Evolutionary conservation across 1,140 invertebrate species (phyloP), one percentile per base, ranked within the genome.

Genomic region (Diabrotica undecimpunctata): DNA sequence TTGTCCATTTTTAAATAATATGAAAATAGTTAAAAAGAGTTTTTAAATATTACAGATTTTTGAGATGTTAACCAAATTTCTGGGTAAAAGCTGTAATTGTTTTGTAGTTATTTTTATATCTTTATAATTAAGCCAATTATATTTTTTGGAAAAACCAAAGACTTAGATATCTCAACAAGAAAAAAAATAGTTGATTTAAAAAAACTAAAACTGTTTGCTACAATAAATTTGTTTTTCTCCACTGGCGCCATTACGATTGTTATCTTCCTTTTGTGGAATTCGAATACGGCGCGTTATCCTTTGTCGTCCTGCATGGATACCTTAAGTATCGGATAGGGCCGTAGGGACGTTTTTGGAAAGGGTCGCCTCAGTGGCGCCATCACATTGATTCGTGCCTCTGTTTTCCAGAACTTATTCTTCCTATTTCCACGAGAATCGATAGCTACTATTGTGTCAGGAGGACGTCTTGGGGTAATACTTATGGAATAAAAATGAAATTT

Each of bases 381-480:
- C 41, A 6, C 41, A 46, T 46, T 46, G 41, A 46, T 46, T 46
- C 41, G 41, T 46, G 41, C 41, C 41, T 46, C 41, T 46, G 41
- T 46, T 46, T 46, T 46, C n/a, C 41, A 46, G n/a, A 46, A 46
- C 41, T 46, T 46, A 46, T 46, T 46, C 41, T 46, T 46, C 41
- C 41, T 46, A 46, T n/a, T 46, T n/a, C 5, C n/a, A 10, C 2
- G 41, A 46, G n/a, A 46, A 46, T 46, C 41, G n/a, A 46, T 46
- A n/a, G n/a, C n/a, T 46, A n/a, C 41, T n/a, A 10, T n/a, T 46
- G 41, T 46, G 41, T 46, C 6, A 46, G 41, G 41, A 46, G 41
- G 41, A 46, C 41, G 41, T 46, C 25, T 25, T 25, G 25, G 25
- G 4, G 25, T n/a, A n/a, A n/a, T n/a, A n/a, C n/a, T n/a, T n/a